Conservation (phyloP, 2,797 vertebrate genomes). For the Adelosebastes latens region DNA sequence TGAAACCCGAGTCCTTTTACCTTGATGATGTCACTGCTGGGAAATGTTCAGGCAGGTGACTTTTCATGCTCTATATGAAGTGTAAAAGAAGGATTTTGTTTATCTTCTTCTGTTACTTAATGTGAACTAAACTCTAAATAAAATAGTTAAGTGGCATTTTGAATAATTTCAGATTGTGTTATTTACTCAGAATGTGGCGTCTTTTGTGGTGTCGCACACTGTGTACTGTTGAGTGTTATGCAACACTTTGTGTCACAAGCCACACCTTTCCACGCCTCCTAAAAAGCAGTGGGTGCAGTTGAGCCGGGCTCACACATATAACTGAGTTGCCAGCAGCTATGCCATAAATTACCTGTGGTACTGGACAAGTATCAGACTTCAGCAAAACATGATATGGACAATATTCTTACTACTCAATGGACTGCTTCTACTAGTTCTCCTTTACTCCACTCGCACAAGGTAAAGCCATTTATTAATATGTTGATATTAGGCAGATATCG, state of each 20-base stretch:
- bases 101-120: too few species aligned
- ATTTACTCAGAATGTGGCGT: neutral
- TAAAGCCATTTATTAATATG: conserved; percentile 46
- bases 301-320: conserved; percentile 24
- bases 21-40: conserved; percentile 19
- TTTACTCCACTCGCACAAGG: conserved; percentile 71
- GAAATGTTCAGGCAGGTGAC: conserved; percentile 8
- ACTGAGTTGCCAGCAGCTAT: conserved; percentile 13
- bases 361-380: conserved; percentile 3
- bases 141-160: neutral
- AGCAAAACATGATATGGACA: conserved; percentile 72
- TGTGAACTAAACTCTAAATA: neutral
- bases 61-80: neutral
- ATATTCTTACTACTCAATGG: conserved; percentile 60
- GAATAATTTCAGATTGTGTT: neutral
- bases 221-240: conserved; percentile 14
- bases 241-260: conserved; percentile 44
- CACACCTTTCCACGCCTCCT: conserved; percentile 71
- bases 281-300: neutral
- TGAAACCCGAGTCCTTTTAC: neutral
- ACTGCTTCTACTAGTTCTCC: conserved; percentile 58
- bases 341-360: neutral
- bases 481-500: neutral
- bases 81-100: neutral
- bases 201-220: neutral